Base-by-base conservation (phyloP, 2,797 vertebrate genomes). In the Melanotaenia parkinsoni region DNA sequence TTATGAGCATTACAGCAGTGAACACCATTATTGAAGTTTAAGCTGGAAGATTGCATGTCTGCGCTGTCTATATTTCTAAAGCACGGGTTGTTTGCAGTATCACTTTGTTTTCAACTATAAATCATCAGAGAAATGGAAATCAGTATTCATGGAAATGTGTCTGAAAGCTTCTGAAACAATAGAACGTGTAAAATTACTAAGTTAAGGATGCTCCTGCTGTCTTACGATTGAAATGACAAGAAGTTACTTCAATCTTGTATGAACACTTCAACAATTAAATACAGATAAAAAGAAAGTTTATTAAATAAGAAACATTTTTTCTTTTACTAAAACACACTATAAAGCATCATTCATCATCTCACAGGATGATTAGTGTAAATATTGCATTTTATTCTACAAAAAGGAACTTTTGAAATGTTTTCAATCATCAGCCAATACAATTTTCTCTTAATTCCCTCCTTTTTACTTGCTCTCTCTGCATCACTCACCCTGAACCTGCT, bases 401-500 rank as follows among this genome's bases (percentile, higher is more conserved):
- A 56, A 69, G 50, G 1, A 65, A 54, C 47, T 24, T 45, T 72
- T 59, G 45, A 24, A 33, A 18, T 1, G 1, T 10, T 63, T 51
- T 73, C 37, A 38, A 5, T 45, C 53, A 65, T 43, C 70, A 40
- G 53, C 28, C 22, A 66, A 58, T 32, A 65, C 26, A 74, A 72
- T 64, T 69, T 63, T 70, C 59, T 35, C 22, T 51, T 43, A 32
- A 28, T 11, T 43, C 24, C 18, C 47, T 53, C 50, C 71, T n/a
- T 58, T 74, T 10, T 70, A 40, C 45, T 4, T 33, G n/a, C 16
- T 61, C 24, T 50, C 24, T 56, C 58, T 73, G 47, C 84, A 81
- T 33, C 77, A 78, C 37, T 89, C 85, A n/a, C 74, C 78, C 53
- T 77, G 74, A 38, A 85, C 30, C 70, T 81, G 63, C 45, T 66